Evolutionary conservation across 2,797 vertebrate species (phyloP), one percentile per base, ranked within the genome.

Genomic region (Acanthopagrus latus): DNA sequence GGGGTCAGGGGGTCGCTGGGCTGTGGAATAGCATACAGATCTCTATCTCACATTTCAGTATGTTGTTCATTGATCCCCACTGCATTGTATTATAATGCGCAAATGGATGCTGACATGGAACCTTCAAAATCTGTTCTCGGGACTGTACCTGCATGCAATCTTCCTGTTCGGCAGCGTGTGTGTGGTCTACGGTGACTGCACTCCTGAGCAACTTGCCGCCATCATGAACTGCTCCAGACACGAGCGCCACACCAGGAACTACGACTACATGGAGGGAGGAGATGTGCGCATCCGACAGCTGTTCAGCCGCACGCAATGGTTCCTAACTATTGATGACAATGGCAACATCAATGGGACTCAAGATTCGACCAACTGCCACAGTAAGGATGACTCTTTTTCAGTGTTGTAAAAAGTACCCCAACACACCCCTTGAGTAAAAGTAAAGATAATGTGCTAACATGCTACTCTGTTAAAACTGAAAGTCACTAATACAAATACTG

Each of bases 181-280:
- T 92, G 95, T 97, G 94, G 96, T 96, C 95, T 97, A 95, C 95
- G 96, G 97, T 95, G 97, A 97, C 95, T 97, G 97, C 95, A 97
- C 96, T 89, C 96, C 97, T 86, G 97, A 97, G 94, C 97, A 98
- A 96, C 97, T 97, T 92, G 96, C 96, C 78, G 95, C 96, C 92
- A 97, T 96, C 92, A 96, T 95, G 94, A 98, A 99, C 97, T 99
- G 98, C 91, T 97, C 97, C 92, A 97, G 96, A 92, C 97, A 98
- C 3, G 98, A 99, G 92, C 95, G 97, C 86, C 96, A 97, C 89
- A 97, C 97, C 82, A 97, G 98, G 91, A 99, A 98, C 94, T 99
- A 98, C 83, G 98, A 99, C 95, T 99, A 99, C 95, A 99, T 99
- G 98, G 98, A 99, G 94, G 98, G 98, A 88, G 97, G 98, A 86